Percentiles rank a stretch among this genome's conserved stretches.
Conservation (phyloP, 2,113 vertebrate genomes). For the Melanerpes aurifrons region DNA sequence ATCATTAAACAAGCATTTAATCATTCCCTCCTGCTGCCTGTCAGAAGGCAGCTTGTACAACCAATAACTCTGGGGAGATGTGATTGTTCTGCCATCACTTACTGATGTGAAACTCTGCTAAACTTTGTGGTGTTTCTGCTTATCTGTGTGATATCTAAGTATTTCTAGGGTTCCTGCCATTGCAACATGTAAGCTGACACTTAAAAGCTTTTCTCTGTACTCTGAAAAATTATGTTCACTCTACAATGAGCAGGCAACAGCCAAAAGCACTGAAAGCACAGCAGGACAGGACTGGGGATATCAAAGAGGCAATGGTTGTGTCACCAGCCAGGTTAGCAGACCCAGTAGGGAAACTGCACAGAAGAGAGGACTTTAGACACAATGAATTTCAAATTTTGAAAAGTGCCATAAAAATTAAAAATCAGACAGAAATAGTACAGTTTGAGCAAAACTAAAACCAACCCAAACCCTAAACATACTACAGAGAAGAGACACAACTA, state of each 20-base stretch:
- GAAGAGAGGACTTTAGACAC: not conserved
- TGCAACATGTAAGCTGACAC: not conserved
- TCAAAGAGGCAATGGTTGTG: not conserved
- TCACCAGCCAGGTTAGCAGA: constrained; percentile 13
- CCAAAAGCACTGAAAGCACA: not conserved
- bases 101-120: not conserved
- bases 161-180: not conserved
- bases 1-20: not conserved
- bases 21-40: not conserved
- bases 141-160: not conserved
- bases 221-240: not conserved
- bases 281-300: not conserved
- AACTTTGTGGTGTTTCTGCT: not conserved
- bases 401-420: not conserved
- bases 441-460: not conserved
- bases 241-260: not conserved
- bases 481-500: not conserved
- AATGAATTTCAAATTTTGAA: not conserved
- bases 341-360: not conserved
- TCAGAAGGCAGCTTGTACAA: not conserved
- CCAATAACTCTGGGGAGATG: not conserved
- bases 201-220: not conserved
- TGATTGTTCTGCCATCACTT: not conserved
- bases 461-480: not conserved
- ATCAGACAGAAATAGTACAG: not conserved